These are phyloP conservation scores for Bombus turneri DNA, from an alignment of 1,140 invertebrate species.

Conservation along the genomic window DNA sequence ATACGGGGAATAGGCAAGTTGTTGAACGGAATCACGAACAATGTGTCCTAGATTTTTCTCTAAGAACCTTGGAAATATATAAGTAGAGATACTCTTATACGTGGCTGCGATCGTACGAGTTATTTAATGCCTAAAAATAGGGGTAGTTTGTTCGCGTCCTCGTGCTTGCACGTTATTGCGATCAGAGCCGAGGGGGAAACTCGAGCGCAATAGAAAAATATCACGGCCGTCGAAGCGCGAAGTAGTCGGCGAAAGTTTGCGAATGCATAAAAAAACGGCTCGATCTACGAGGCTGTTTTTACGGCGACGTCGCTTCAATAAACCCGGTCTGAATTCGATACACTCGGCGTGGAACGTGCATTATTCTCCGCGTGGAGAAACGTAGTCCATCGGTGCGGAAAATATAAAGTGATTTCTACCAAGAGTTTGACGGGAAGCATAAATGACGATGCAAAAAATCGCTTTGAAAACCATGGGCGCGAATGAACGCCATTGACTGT, in stretches of 20 bases:
- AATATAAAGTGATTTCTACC: conserved; percentile 40
- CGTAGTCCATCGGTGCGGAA: conserved; percentile 29
- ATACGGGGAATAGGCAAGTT: too few species aligned
- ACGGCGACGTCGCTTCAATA: conserved; percentile 22
- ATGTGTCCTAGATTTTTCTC: not conserved
- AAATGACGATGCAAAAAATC: conserved; percentile 46
- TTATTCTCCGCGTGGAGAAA: conserved; percentile 10
- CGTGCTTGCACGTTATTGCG: not conserved
- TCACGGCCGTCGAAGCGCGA: not conserved
- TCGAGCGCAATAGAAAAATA: conserved; percentile 3
- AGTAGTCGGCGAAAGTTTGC: conserved; percentile 8
- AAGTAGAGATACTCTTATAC: not conserved
- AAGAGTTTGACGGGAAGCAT: conserved; percentile 33
- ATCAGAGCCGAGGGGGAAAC: not conserved
- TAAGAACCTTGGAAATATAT: not conserved
- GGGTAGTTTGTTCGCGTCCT: not conserved
- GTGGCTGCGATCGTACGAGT: not conserved
- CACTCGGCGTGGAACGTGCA: conserved; percentile 12
- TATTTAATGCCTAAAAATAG: not conserved
- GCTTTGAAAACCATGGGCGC: conserved; percentile 55
- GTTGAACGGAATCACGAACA: not conserved
- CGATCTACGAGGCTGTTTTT: conserved; percentile 17
- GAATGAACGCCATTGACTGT: conserved; percentile 48
- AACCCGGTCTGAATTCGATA: conserved; percentile 16
- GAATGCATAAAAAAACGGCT: conserved; percentile 21